Evolutionary conservation across 2,113 vertebrate species (phyloP), one percentile per base, ranked within the genome.

Genomic region (Calcarius ornatus): DNA sequence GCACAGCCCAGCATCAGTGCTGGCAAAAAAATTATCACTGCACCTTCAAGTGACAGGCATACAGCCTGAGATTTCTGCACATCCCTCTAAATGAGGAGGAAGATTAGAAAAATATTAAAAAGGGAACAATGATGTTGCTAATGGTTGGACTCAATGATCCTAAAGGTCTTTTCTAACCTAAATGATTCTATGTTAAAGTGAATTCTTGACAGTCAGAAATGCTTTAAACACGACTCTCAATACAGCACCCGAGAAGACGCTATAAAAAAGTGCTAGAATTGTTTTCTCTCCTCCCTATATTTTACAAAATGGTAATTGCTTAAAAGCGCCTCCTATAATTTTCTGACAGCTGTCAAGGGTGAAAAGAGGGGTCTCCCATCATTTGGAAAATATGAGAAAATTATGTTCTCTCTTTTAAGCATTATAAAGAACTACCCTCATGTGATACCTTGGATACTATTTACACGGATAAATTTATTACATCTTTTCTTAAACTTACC

Each of bases 181-280:
- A 77, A 70, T 42, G 12, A 56, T 63, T 48, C 35, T 33, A 8
- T 54, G 42, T 48, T 84, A 76, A 92, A 86, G 79, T 73, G 81
- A 90, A 83, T 71, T 83, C 72, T 92, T 92, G 76, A 88, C 65
- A 92, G 64, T 86, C 71, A 75, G 56, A 93, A 95, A 83, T 92
- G 71, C 64, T 90, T 95, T 37, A 63, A 90, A 72, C 77, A 72
- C 12, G 45, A 70, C 43, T 83, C 60, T 71, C 56, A 83, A 60
- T 38, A 68, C 54, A 33, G 61, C 33, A 77, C 10, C n/a, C 43
- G 61, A 68, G 48, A 92, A 90, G 43, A 81, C 79, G 64, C 48
- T 81, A 15, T 81, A 45, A 83, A 73, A 80, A 80, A 77, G 53
- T 27, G 11, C 21, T 94, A 33, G 53, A 93, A 81, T 31, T 43